A percentile compares a stretch with the other conserved stretches of the same genome.
Conservation (phyloP, 1,140 invertebrate species). For the Drosophila orena region DNA sequence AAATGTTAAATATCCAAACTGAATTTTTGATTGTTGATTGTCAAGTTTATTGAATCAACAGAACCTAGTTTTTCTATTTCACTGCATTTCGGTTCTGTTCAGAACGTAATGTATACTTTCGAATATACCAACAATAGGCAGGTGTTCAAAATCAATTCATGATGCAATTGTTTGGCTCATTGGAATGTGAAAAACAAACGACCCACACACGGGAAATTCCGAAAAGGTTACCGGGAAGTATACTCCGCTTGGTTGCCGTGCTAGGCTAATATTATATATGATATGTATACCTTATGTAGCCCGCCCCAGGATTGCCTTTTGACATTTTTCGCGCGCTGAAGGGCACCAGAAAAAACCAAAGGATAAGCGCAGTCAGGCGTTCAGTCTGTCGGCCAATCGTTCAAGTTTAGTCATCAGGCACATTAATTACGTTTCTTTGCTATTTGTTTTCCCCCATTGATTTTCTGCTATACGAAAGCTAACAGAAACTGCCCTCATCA, state of each 20-base stretch:
- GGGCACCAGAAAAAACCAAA: slow-evolving; percentile 45
- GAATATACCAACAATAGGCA: not conserved
- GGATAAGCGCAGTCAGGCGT: slow-evolving; percentile 42
- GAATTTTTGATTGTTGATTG: too few relatives aligned
- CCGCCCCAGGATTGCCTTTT: slow-evolving; percentile 53
- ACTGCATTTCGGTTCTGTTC: too few relatives aligned
- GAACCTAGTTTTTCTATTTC: too few relatives aligned
- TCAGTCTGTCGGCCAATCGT: slow-evolving; percentile 26
- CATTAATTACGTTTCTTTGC: slow-evolving; percentile 48
- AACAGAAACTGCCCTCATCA: slow-evolving; percentile 50
- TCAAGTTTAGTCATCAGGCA: slow-evolving; percentile 45
- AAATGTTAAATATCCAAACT: not conserved
- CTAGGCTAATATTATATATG: slow-evolving; percentile 44
- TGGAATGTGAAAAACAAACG: slow-evolving; percentile 58
- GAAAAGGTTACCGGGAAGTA: slow-evolving; percentile 29
- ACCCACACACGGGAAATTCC: slow-evolving; percentile 32
- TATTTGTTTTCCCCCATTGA: slow-evolving; percentile 55
- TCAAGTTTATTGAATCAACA: too few relatives aligned
- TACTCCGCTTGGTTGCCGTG: slow-evolving; percentile 42
- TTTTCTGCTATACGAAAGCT: slow-evolving; percentile 33
- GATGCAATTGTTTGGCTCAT: slow-evolving; percentile 78
- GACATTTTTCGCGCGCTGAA: slow-evolving; percentile 67
- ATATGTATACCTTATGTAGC: slow-evolving; percentile 1
- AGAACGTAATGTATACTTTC: too few relatives aligned
- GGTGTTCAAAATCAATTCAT: slow-evolving; percentile 19